Evolutionary conservation across 1,140 invertebrate genomes (phyloP).

Genomic region (Cataglyphis hispanica): DNA sequence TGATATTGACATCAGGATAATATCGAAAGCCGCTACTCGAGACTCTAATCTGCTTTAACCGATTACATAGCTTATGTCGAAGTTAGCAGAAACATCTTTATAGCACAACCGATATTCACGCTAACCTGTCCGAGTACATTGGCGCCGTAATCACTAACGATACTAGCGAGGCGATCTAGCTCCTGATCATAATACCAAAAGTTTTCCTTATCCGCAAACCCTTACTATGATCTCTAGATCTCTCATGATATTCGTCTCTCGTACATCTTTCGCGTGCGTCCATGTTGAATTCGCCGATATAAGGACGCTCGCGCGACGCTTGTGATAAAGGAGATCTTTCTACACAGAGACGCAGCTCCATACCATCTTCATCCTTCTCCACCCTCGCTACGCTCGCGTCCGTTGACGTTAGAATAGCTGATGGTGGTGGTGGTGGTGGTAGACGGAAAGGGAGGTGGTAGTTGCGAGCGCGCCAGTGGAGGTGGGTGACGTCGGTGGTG

Average conservation of each 20-base stretch:
- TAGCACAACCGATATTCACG: neutral
- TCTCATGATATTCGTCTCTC: constrained; percentile 6
- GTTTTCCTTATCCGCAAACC: constrained; percentile 25
- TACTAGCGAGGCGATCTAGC: neutral
- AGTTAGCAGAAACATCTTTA: neutral
- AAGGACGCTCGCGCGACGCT: constrained; percentile 19
- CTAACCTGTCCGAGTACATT: neutral
- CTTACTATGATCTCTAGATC: neutral
- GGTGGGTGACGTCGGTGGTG: constrained; percentile 54
- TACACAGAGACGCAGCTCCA: constrained; percentile 33
- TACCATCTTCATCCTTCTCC: constrained; percentile 37
- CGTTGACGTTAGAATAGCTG: constrained; percentile 57
- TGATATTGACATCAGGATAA: constrained; percentile 25
- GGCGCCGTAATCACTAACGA: constrained; percentile 16
- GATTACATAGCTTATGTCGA: neutral
- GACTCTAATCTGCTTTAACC: neutral
- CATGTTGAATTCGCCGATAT: constrained; percentile 19
- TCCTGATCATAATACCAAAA: constrained; percentile 26
- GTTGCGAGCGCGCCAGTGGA: constrained; percentile 38
- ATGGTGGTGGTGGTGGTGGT: constrained; percentile 65
- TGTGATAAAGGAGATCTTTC: constrained; percentile 37
- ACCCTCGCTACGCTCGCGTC: constrained; percentile 21
- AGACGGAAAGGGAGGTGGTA: constrained; percentile 20
- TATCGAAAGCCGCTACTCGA: neutral
- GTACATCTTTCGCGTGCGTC: constrained; percentile 3